These are phyloP conservation scores for Catostylus mosaicus DNA, from an alignment of 30 jellyfish, hydroid and myxozoan species.

Conservation along the genomic window DNA sequence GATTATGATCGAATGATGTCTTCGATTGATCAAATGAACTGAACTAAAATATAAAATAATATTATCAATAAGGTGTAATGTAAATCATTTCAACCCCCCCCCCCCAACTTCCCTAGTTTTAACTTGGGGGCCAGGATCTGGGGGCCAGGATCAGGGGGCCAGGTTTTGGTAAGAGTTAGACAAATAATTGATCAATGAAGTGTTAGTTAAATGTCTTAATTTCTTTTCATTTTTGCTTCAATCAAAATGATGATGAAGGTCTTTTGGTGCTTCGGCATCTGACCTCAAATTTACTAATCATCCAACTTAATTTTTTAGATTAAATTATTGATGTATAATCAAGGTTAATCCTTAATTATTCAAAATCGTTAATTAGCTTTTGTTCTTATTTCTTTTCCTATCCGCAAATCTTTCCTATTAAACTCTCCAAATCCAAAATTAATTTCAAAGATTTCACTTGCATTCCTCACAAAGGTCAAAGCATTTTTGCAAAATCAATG, in stretches of 20 bases:
- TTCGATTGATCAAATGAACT: not conserved
- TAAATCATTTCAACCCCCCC: too few relatives aligned
- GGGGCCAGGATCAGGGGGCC: too few relatives aligned
- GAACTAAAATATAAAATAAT: not conserved
- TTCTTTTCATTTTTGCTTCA: too few relatives aligned
- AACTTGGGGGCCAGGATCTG: too few relatives aligned
- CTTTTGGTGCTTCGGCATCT: not conserved
- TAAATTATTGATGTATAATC: not conserved
- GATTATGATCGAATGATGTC: constrained; percentile 2
- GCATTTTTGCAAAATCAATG: not conserved
- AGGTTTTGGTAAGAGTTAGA: too few relatives aligned
- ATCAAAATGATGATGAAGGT: too few relatives aligned
- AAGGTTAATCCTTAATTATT: not conserved
- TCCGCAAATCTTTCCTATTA: not conserved
- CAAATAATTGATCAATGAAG: too few relatives aligned
- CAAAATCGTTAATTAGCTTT: not conserved
- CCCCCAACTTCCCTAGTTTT: too few relatives aligned
- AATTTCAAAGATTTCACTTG: not conserved
- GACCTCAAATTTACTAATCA: not conserved
- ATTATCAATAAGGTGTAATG: too few relatives aligned
- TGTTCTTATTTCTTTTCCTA: not conserved
- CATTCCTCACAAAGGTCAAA: not conserved
- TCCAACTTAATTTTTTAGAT: not conserved
- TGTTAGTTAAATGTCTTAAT: too few relatives aligned
- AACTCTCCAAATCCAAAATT: not conserved